Evolutionary conservation across 2,888 invertebrate genomes (phyloP).

Genomic region (Melikaiella ostensackeni): DNA sequence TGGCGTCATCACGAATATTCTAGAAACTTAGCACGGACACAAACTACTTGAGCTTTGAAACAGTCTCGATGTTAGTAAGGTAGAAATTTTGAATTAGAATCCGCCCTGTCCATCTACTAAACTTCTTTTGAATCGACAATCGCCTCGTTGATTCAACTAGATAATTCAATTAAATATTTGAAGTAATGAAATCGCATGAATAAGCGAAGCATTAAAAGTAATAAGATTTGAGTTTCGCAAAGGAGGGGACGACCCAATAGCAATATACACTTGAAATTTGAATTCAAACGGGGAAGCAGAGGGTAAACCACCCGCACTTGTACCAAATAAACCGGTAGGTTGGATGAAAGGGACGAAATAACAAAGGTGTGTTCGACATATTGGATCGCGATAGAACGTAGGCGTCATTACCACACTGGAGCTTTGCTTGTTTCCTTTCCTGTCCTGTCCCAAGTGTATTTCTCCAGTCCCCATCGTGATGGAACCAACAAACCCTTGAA

Average conservation of each 20-base stretch:
- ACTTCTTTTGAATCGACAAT: neutral
- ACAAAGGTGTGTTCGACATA: conserved; percentile 62
- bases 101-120: too few species aligned
- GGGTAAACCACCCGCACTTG: conserved; percentile 43
- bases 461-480: conserved; percentile 7
- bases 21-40: too few species aligned
- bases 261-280: conserved; percentile 39
- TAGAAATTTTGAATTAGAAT: too few species aligned
- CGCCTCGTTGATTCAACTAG: neutral
- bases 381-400: conserved; percentile 58
- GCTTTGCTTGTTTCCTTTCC: conserved; percentile 49
- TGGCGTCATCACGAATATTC: too few species aligned
- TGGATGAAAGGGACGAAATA: conserved; percentile 63
- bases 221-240: conserved; percentile 19
- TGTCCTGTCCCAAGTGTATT: conserved; percentile 41
- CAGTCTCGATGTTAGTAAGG: too few species aligned
- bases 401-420: conserved; percentile 57
- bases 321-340: conserved; percentile 41
- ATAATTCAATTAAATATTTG: neutral
- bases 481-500: conserved; percentile 13
- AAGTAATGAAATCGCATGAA: conserved; percentile 4
- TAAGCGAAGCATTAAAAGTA: conserved; percentile 45
- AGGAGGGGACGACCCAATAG: neutral
- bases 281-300: conserved; percentile 27
- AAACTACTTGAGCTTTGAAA: too few species aligned